Conservation (phyloP, 2,888 invertebrate genomes). For the Mesorhabditis sp. region DNA sequence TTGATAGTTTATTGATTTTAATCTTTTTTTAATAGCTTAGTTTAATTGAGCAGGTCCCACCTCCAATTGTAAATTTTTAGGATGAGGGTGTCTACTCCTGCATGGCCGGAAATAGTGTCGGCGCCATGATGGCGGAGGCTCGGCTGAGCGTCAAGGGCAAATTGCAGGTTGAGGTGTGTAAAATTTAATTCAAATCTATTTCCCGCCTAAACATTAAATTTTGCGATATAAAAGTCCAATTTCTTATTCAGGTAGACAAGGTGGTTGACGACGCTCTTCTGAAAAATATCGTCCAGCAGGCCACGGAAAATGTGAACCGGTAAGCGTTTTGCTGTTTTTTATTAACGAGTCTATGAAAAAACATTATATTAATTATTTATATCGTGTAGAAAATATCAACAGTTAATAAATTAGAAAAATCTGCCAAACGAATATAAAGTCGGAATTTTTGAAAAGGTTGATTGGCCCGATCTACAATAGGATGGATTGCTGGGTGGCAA, state of each 20-base stretch:
- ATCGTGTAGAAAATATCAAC: too few species aligned
- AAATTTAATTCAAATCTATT: neutral
- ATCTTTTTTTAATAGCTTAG: neutral
- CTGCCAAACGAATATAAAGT: too few species aligned
- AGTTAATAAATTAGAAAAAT: too few species aligned
- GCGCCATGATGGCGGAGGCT: conserved; percentile 59
- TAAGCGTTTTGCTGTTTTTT: neutral
- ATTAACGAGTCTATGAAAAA: too few species aligned
- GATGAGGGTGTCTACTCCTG: conserved; percentile 53
- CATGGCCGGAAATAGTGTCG: conserved; percentile 59
- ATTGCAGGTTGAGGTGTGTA: conserved; percentile 25
- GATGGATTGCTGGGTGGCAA: too few species aligned
- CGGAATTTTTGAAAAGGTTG: neutral
- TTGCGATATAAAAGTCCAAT: conserved; percentile 7
- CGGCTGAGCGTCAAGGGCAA: conserved; percentile 56
- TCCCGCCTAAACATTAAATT: conserved; percentile 4
- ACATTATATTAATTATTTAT: too few species aligned
- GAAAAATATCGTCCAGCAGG: conserved; percentile 41
- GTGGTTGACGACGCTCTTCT: conserved; percentile 33
- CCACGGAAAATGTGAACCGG: conserved; percentile 43
- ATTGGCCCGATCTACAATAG: too few species aligned
- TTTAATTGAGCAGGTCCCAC: neutral
- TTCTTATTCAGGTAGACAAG: conserved; percentile 25
- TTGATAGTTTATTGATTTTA: neutral
- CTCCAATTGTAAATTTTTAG: neutral